Conservation (phyloP, 1,140 invertebrate species). For the Schlechtendalia chinensis region DNA sequence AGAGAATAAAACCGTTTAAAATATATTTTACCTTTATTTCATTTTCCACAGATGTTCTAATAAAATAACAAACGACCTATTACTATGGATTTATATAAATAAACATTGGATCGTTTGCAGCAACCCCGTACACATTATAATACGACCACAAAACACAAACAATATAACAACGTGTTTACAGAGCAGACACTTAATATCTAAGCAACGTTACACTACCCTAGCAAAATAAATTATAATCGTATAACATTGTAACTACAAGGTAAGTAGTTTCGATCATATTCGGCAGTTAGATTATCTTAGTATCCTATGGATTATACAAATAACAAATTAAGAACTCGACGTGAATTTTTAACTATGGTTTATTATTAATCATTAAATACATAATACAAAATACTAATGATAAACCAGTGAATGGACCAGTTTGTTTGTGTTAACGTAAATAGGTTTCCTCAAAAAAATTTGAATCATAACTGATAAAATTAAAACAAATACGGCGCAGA, state of each 20-base stretch:
- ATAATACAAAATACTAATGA: constrained; percentile 40
- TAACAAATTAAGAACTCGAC: neutral
- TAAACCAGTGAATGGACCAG: constrained; percentile 22
- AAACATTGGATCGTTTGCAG: neutral
- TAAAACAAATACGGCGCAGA: constrained; percentile 34
- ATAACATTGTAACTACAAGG: neutral
- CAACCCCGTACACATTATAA: neutral
- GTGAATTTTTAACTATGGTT: constrained; percentile 31
- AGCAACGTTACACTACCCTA: neutral
- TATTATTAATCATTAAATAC: constrained; percentile 30
- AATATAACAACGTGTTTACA: constrained; percentile 8
- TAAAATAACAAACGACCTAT: neutral
- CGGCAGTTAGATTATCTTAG: neutral
- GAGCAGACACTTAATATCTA: neutral
- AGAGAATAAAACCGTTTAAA: neutral
- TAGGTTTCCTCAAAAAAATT: constrained; percentile 25
- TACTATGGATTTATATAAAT: neutral
- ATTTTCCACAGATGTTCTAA: neutral
- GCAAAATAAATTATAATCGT: neutral
- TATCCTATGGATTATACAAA: neutral
- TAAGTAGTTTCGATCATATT: neutral
- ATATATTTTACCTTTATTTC: constrained; percentile 7
- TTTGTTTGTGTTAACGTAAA: constrained; percentile 11
- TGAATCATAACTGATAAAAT: constrained; percentile 24
- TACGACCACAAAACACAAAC: constrained; percentile 29